Percentiles rank a stretch among this genome's conserved stretches.
Evolutionary conservation across 2,888 invertebrate species (phyloP).

Genomic region (Tortricodes alternella): DNA sequence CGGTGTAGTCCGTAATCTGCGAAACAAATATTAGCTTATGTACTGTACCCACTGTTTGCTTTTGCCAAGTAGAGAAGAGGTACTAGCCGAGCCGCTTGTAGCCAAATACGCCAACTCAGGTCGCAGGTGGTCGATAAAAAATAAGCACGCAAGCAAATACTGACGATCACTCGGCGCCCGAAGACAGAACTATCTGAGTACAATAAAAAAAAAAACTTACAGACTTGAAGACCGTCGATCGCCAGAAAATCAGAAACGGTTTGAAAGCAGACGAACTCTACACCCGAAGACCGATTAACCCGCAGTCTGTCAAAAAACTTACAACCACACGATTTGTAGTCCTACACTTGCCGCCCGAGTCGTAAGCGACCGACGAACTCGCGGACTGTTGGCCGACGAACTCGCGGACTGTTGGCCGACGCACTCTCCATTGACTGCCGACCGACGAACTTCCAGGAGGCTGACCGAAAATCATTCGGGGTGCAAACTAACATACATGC

Average conservation of each 20-base stretch:
- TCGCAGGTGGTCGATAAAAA: too few species aligned
- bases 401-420: not conserved
- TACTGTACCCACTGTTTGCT: not conserved
- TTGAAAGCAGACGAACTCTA: not conserved
- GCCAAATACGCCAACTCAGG: too few species aligned
- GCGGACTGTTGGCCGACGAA: not conserved
- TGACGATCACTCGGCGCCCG: not conserved
- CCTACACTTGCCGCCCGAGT: not conserved
- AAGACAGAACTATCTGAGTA: not conserved
- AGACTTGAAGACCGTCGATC: not conserved
- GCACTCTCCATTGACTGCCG: not conserved
- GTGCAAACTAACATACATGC: not conserved
- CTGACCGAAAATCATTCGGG: not conserved
- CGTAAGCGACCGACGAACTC: not conserved
- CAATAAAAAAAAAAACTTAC: too few species aligned
- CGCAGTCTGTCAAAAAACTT: not conserved
- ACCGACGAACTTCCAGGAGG: not conserved
- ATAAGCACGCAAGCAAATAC: not conserved
- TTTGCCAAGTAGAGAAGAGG: not conserved
- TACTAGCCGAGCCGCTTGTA: too few species aligned
- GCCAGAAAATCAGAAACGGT: not conserved
- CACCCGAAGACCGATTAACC: conserved; percentile 1
- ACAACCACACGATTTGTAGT: not conserved
- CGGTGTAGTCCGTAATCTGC: too few species aligned
- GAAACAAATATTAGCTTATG: conserved; percentile 10